Evolutionary conservation across 2,113 vertebrate species (phyloP).

Genomic region (Misgurnus mizolepis): DNA sequence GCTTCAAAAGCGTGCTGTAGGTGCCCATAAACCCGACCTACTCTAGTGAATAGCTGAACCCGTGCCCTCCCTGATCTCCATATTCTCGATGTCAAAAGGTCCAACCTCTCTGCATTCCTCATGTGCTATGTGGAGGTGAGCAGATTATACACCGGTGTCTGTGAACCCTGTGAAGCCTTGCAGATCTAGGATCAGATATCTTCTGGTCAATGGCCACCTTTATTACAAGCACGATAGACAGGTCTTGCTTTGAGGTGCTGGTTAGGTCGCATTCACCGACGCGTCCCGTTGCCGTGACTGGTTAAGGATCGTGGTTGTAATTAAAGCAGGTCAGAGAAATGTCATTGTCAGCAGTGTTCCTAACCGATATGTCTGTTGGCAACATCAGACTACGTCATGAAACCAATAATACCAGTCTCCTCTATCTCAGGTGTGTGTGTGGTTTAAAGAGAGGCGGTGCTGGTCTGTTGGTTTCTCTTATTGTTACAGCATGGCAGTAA

Average conservation of each 20-base stretch:
- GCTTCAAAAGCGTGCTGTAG: constrained; percentile 20
- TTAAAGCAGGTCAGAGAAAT: background rate
- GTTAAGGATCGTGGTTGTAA: background rate
- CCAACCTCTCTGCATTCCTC: constrained; percentile 44
- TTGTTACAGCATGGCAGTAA: constrained; percentile 53
- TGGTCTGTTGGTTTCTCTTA: constrained; percentile 41
- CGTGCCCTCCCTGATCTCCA: constrained; percentile 1
- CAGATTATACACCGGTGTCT: constrained; percentile 18
- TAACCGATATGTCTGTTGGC: background rate
- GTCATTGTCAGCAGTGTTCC: constrained; percentile 22
- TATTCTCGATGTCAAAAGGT: constrained; percentile 30
- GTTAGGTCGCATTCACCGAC: background rate
- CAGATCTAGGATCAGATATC: constrained; percentile 27
- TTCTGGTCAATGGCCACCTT: constrained; percentile 13
- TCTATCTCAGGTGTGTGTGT: constrained; percentile 20
- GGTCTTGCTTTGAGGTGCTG: background rate
- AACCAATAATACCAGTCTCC: constrained; percentile 14
- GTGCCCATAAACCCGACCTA: background rate
- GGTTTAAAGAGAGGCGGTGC: constrained; percentile 14
- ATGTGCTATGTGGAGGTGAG: background rate
- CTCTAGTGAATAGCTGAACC: constrained; percentile 20
- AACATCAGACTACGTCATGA: constrained; percentile 2
- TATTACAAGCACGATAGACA: background rate
- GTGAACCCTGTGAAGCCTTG: background rate
- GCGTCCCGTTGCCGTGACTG: background rate